Conservation (phyloP, 2,113 vertebrate species). For the Rhabdomys dilectus region DNA sequence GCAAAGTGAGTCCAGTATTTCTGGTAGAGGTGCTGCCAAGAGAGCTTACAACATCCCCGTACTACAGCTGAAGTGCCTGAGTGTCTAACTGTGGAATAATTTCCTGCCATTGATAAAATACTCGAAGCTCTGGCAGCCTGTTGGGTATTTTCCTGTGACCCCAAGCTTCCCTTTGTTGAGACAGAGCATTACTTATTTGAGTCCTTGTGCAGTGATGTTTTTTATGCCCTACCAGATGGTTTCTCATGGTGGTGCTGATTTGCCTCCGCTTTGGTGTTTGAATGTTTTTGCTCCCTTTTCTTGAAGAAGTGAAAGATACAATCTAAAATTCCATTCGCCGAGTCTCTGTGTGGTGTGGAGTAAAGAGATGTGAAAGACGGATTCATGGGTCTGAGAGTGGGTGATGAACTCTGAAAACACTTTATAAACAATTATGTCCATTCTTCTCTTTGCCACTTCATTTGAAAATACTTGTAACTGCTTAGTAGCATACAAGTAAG, state of each 20-base stretch:
- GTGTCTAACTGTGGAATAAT: slow-evolving; percentile 8
- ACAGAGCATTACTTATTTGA: slow-evolving; percentile 50
- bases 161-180: slow-evolving; percentile 55
- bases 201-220: slow-evolving; percentile 32
- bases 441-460: slow-evolving; percentile 59
- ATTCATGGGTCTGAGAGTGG: slow-evolving; percentile 66
- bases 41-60: background rate
- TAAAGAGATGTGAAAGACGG: slow-evolving; percentile 71
- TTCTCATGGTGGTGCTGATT: slow-evolving; percentile 69
- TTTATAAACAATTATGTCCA: slow-evolving; percentile 69
- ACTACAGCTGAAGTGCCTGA: background rate
- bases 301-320: slow-evolving; percentile 71
- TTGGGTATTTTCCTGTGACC: slow-evolving; percentile 50
- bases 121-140: slow-evolving; percentile 42
- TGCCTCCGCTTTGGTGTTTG: slow-evolving; percentile 61
- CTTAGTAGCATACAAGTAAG: slow-evolving; percentile 44
- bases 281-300: slow-evolving; percentile 14
- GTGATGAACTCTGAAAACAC: slow-evolving; percentile 72
- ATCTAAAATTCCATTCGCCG: slow-evolving; percentile 65
- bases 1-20: slow-evolving; percentile 90
- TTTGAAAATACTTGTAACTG: slow-evolving; percentile 63
- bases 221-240: slow-evolving; percentile 46
- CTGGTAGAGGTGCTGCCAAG: slow-evolving; percentile 43
- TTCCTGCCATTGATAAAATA: slow-evolving; percentile 69
- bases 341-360: slow-evolving; percentile 64